Conservation (phyloP, 2,797 vertebrate genomes). For the Oreochromis mossambicus region DNA sequence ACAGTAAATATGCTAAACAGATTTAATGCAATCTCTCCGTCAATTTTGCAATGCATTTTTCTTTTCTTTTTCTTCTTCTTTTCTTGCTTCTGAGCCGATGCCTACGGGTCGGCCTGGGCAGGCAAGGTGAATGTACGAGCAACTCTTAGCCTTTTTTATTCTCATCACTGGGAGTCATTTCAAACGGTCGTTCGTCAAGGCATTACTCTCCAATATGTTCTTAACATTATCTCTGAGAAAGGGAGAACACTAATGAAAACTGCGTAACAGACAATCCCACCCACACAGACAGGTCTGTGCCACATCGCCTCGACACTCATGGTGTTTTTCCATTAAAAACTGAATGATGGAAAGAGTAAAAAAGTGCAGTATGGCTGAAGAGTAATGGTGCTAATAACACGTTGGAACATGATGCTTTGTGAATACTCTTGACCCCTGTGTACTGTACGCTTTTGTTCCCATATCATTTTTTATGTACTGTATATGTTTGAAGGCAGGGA, state of each 20-base stretch:
- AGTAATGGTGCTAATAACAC: slow-evolving; percentile 81
- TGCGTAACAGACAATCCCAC: slow-evolving; percentile 70
- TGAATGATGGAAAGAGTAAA: slow-evolving; percentile 61
- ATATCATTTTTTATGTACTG: slow-evolving; percentile 71
- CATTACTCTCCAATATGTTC: slow-evolving; percentile 79
- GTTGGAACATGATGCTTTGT: slow-evolving; percentile 79
- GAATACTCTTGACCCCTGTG: slow-evolving; percentile 72
- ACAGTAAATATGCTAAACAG: slow-evolving; percentile 81
- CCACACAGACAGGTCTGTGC: slow-evolving; percentile 65
- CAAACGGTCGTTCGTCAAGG: slow-evolving; percentile 64
- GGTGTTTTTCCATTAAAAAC: slow-evolving; percentile 69
- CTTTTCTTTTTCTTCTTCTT: slow-evolving; percentile 36
- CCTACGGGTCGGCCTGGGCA: slow-evolving; percentile 48
- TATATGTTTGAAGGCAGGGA: slow-evolving; percentile 76
- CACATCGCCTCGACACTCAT: slow-evolving; percentile 61
- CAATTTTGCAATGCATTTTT: slow-evolving; percentile 68
- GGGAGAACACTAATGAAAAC: slow-evolving; percentile 80
- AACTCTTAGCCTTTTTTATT: slow-evolving; percentile 73
- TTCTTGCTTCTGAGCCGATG: slow-evolving; percentile 71
- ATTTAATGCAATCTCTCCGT: slow-evolving; percentile 74
- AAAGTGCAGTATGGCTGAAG: slow-evolving; percentile 56
- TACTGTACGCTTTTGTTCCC: slow-evolving; percentile 69
- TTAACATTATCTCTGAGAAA: slow-evolving; percentile 74
- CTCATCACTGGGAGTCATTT: slow-evolving; percentile 63
- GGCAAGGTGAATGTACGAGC: slow-evolving; percentile 78